phyloP scores from a whole-genome alignment of 92 coral and sea anemone genomes.

The Palythoa caribaeorum region DNA sequence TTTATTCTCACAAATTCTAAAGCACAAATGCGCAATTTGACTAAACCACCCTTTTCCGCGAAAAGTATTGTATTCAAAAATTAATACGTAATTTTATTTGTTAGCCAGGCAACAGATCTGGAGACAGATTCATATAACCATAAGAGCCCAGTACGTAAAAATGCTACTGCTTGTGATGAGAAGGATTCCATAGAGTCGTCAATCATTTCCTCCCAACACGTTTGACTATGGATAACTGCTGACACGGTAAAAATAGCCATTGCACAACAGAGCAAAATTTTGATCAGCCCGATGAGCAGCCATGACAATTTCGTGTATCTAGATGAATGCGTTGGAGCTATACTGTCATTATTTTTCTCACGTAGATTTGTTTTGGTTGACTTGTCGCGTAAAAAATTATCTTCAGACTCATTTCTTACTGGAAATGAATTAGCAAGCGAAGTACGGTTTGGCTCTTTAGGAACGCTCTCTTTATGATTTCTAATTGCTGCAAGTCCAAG shows the following conservation, averaged over 20 bases:
- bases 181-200: background rate
- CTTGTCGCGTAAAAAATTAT: background rate
- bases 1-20: too few species aligned
- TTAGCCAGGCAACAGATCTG: background rate
- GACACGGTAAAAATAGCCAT: slow-evolving; percentile 13
- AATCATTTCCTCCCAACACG: background rate
- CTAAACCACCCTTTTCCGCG: background rate
- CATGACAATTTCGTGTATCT: background rate
- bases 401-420: background rate
- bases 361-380: background rate
- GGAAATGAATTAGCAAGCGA: background rate
- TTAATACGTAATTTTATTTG: background rate
- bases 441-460: background rate
- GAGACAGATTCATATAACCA: slow-evolving; percentile 16
- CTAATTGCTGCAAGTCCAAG: slow-evolving; percentile 1
- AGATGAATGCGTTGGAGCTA: background rate
- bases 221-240: background rate
- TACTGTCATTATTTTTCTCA: background rate
- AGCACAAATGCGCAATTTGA: too few species aligned
- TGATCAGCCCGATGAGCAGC: background rate
- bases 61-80: background rate
- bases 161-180: background rate
- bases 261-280: slow-evolving; percentile 3
- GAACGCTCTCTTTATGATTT: background rate
- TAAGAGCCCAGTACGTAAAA: background rate